Percentiles rank a stretch among this genome's conserved stretches.
Conservation (phyloP, 2,797 vertebrate genomes). For the Tinamus major region DNA sequence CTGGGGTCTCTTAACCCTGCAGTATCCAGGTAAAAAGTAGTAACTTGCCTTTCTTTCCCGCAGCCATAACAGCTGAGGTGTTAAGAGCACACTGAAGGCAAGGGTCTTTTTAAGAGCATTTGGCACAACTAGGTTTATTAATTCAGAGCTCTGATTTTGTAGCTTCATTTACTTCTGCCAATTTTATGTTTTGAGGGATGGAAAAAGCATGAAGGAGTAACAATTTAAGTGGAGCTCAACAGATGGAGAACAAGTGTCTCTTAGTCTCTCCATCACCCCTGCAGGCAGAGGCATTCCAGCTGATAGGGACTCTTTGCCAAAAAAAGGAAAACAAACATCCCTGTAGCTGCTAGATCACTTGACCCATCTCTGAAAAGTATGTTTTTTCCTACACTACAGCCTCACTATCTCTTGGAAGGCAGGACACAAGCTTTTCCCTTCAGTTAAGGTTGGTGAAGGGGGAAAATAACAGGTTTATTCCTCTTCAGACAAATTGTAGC, state of each 20-base stretch:
- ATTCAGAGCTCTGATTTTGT: slow-evolving; percentile 60
- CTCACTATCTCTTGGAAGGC: not conserved
- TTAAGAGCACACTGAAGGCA: slow-evolving; percentile 22
- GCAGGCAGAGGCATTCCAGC: slow-evolving; percentile 20
- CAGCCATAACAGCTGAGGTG: not conserved
- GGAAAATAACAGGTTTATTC: not conserved
- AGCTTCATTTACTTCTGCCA: slow-evolving; percentile 64
- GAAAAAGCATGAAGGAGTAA: slow-evolving; percentile 47
- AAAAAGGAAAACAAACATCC: not conserved
- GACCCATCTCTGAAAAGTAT: not conserved
- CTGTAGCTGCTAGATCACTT: not conserved
- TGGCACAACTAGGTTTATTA: slow-evolving; percentile 64
- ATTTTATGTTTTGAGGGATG: slow-evolving; percentile 54
- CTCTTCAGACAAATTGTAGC: not conserved
- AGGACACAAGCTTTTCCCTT: not conserved
- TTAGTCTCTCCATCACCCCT: not conserved
- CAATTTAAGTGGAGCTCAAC: slow-evolving; percentile 43
- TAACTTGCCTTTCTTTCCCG: not conserved
- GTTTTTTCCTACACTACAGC: not conserved
- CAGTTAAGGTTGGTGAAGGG: not conserved
- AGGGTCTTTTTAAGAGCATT: slow-evolving; percentile 59
- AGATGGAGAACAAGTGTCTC: slow-evolving; percentile 52
- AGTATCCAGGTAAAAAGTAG: slow-evolving; percentile 18
- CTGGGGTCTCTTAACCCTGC: not conserved
- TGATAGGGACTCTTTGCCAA: not conserved